Conservation (phyloP, 2,888 invertebrate genomes). For the Anodontia alba region DNA sequence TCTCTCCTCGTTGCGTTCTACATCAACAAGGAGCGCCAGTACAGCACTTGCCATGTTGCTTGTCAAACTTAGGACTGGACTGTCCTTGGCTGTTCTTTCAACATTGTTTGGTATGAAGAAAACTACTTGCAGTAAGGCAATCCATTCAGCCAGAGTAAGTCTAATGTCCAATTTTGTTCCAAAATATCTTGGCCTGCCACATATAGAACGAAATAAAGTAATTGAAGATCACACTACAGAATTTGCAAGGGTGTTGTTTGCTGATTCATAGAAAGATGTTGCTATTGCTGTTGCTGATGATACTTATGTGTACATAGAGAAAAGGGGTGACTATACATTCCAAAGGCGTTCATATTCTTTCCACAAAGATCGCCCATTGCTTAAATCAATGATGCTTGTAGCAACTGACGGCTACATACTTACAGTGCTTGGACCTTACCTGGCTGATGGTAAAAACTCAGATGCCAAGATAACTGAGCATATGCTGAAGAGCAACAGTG, state of each 20-base stretch:
- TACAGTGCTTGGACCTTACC: slow-evolving; percentile 29
- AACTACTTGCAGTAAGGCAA: slow-evolving; percentile 42
- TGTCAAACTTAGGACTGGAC: slow-evolving; percentile 39
- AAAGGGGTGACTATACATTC: slow-evolving; percentile 2
- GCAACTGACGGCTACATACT: slow-evolving; percentile 39
- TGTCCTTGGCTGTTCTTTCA: slow-evolving; percentile 43
- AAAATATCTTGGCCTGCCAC: slow-evolving; percentile 31
- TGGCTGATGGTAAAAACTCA: slow-evolving; percentile 36
- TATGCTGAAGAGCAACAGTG: slow-evolving; percentile 23
- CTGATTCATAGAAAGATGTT: background rate
- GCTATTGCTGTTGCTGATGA: slow-evolving; percentile 7
- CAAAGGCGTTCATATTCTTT: slow-evolving; percentile 19
- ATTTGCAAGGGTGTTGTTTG: slow-evolving; percentile 46
- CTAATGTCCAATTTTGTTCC: slow-evolving; percentile 39
- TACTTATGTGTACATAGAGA: slow-evolving; percentile 7
- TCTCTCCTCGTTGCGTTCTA: slow-evolving; percentile 22
- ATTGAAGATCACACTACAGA: slow-evolving; percentile 48
- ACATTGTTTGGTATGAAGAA: slow-evolving; percentile 44
- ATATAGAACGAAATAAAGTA: slow-evolving; percentile 35
- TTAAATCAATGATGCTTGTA: slow-evolving; percentile 47
- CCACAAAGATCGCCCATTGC: slow-evolving; percentile 32
- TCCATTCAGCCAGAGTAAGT: slow-evolving; percentile 35
- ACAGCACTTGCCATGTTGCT: slow-evolving; percentile 49
- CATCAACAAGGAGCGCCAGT: slow-evolving; percentile 28
- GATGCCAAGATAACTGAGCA: slow-evolving; percentile 26